These are phyloP conservation scores for Gambusia holbrooki DNA, from an alignment of 2,113 vertebrate species.

Conservation along the genomic window DNA sequence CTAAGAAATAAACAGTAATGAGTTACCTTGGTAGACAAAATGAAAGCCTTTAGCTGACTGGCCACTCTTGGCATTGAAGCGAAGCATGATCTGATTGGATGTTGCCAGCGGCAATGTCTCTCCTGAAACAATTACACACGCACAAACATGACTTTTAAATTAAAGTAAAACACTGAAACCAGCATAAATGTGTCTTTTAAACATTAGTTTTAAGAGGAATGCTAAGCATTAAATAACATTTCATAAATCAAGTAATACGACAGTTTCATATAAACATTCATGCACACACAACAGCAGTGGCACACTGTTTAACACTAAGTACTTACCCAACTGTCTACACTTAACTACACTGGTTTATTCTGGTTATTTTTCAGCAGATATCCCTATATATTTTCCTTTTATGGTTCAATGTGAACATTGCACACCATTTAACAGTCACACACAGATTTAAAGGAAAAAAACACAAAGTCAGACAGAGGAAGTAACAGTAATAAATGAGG, in stretches of 20 bases:
- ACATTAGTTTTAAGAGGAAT: neutral
- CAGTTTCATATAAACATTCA: neutral
- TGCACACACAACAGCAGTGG: neutral
- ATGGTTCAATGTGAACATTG: constrained; percentile 5
- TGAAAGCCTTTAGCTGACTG: constrained; percentile 94
- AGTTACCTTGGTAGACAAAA: constrained; percentile 95
- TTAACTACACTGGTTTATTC: neutral
- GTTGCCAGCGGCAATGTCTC: constrained; percentile 95
- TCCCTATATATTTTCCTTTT: neutral
- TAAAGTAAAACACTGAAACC: neutral
- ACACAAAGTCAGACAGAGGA: constrained; percentile 34
- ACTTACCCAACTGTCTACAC: neutral
- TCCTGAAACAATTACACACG: constrained; percentile 76
- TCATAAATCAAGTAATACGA: neutral
- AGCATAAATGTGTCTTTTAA: neutral
- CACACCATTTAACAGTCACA: constrained; percentile 8
- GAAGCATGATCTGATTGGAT: constrained; percentile 94
- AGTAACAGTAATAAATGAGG: constrained; percentile 66
- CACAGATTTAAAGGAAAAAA: constrained; percentile 25
- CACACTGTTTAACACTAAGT: neutral
- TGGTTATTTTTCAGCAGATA: constrained; percentile 5
- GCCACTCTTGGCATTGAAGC: constrained; percentile 92
- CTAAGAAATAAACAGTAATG: neutral
- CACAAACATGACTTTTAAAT: constrained; percentile 2
- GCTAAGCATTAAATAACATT: neutral